These are phyloP conservation scores for Cherax destructor DNA, from an alignment of 1,140 invertebrate genomes.

Conservation along the genomic window DNA sequence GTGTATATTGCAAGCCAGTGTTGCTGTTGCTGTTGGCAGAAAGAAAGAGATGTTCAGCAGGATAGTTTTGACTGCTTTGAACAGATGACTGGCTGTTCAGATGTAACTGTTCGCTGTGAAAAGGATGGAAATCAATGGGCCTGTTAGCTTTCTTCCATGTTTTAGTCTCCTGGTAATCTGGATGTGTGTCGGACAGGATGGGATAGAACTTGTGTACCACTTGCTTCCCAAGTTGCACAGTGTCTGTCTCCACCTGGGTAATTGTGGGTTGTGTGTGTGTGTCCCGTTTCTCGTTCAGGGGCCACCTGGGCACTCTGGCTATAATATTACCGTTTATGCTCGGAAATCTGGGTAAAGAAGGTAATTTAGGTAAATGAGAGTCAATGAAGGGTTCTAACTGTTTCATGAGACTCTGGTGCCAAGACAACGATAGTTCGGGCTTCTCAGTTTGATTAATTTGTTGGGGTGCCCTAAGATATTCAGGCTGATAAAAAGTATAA, in stretches of 20 bases:
- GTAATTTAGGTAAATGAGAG: constrained; percentile 4
- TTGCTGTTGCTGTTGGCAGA: not conserved
- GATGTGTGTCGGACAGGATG: not conserved
- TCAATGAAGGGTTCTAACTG: not conserved
- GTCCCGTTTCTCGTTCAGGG: not conserved
- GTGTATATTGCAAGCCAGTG: not conserved
- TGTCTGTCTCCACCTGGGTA: not conserved
- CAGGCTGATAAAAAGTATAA: not conserved
- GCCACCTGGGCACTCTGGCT: constrained; percentile 4
- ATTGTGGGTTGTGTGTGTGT: not conserved
- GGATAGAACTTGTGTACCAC: constrained; percentile 22
- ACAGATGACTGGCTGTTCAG: not conserved
- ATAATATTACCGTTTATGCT: not conserved
- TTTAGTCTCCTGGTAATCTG: not conserved
- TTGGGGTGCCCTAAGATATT: not conserved
- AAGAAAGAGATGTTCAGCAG: not conserved
- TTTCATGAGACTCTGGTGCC: constrained; percentile 8
- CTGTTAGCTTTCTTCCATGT: not conserved
- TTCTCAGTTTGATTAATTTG: not conserved
- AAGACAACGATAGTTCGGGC: not conserved
- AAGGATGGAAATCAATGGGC: not conserved
- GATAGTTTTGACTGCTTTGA: not conserved
- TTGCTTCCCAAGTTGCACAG: too few relatives aligned
- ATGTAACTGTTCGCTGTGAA: not conserved
- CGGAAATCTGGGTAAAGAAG: constrained; percentile 15